phyloP scores from a whole-genome alignment of 2,797 vertebrate genomes.

The Acipenser transmontanus region DNA sequence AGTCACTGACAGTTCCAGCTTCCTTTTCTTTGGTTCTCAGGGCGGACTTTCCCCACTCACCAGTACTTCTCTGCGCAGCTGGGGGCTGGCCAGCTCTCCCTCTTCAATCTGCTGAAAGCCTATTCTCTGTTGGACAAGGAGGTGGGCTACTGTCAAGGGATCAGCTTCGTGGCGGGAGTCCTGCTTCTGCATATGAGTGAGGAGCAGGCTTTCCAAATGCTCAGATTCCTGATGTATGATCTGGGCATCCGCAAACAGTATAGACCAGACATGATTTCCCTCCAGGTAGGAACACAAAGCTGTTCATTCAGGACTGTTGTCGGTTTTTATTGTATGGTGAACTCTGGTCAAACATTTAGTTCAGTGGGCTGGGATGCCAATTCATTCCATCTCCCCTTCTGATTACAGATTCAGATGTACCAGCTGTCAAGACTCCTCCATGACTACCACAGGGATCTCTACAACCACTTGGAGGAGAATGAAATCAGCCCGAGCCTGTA shows the following conservation, averaged over 20 bases:
- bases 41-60: constrained; percentile 93
- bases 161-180: constrained; percentile 94
- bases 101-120: constrained; percentile 95
- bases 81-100: constrained; percentile 88
- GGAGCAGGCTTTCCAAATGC: constrained; percentile 94
- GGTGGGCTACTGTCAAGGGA: constrained; percentile 96
- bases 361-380: no score
- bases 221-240: constrained; percentile 97
- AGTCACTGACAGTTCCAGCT: not conserved
- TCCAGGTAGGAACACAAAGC: constrained; percentile 68
- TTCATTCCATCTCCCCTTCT: not conserved
- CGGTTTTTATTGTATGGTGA: no score
- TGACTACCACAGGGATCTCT: constrained; percentile 91
- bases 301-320: no score
- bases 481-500: constrained; percentile 96
- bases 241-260: constrained; percentile 89
- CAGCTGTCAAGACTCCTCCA: constrained; percentile 93
- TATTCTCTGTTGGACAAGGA: constrained; percentile 97
- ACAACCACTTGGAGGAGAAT: constrained; percentile 88
- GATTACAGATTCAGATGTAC: constrained; percentile 92
- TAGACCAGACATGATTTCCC: constrained; percentile 89
- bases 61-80: constrained; percentile 92
- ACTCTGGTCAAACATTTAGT: no score
- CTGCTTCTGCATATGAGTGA: constrained; percentile 97
- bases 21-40: constrained; percentile 45